Evolutionary conservation across 2,797 vertebrate genomes (phyloP).

Genomic region (Gobionotothen gibberifrons): DNA sequence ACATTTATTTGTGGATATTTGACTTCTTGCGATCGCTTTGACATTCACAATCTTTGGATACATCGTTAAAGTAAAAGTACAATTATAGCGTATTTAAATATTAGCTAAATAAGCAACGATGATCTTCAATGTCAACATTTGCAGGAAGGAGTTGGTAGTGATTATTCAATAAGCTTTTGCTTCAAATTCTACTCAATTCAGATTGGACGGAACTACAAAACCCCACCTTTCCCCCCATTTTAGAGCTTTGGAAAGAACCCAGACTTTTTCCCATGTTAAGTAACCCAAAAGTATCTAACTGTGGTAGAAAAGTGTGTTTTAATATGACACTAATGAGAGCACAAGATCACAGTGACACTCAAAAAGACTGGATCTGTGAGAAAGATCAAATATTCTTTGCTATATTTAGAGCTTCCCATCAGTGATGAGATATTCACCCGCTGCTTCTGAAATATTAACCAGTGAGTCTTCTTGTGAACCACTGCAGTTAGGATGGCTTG

Average conservation of each 20-base stretch:
- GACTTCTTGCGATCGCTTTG: background rate
- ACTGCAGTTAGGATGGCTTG: background rate
- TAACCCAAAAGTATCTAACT: background rate
- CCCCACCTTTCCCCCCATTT: background rate
- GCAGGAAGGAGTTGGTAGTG: background rate
- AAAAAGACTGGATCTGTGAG: background rate
- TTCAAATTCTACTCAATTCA: background rate
- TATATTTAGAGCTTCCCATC: constrained; percentile 25
- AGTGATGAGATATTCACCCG: constrained; percentile 30
- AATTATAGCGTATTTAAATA: background rate
- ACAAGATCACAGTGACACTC: constrained; percentile 3
- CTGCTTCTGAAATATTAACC: constrained; percentile 14
- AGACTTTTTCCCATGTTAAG: background rate
- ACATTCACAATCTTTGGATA: background rate
- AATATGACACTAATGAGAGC: background rate
- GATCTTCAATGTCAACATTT: background rate
- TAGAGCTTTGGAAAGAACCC: background rate
- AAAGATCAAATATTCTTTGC: constrained; percentile 11
- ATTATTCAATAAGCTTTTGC: background rate
- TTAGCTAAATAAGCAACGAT: background rate
- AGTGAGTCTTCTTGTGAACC: background rate
- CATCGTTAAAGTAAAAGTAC: background rate
- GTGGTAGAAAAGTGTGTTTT: background rate
- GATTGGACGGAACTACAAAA: background rate
- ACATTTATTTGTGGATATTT: too few species aligned